phyloP scores from a whole-genome alignment of 2,888 invertebrate species.

The Emmelina monodactyla region DNA sequence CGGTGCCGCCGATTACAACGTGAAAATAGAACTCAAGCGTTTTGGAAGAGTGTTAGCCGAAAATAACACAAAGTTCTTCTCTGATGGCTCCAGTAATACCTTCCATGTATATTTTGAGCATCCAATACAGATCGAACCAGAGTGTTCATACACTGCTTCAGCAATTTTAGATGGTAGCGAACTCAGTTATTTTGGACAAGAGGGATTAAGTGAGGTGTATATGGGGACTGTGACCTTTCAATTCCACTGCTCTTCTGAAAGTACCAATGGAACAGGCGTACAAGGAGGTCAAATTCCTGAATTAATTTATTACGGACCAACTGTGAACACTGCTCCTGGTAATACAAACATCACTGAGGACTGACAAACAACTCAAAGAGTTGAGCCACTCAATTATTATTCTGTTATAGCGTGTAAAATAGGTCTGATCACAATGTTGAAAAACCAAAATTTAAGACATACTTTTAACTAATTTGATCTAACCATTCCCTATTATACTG shows the following conservation, averaged over 20 bases:
- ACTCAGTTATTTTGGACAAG: slow-evolving; percentile 96
- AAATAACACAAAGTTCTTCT: slow-evolving; percentile 92
- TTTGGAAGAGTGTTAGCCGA: slow-evolving; percentile 88
- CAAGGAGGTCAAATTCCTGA: slow-evolving; percentile 98
- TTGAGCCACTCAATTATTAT: slow-evolving; percentile 34
- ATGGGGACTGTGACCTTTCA: slow-evolving; percentile 95
- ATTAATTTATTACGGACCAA: slow-evolving; percentile 92
- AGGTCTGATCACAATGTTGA: too few relatives aligned
- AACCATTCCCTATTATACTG: slow-evolving; percentile 5
- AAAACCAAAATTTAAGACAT: too few relatives aligned
- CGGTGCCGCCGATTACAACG: slow-evolving; percentile 93
- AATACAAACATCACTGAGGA: slow-evolving; percentile 55
- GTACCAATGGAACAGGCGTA: slow-evolving; percentile 96
- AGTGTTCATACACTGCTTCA: slow-evolving; percentile 95
- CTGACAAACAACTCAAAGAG: slow-evolving; percentile 48
- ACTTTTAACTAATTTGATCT: too few relatives aligned
- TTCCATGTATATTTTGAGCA: slow-evolving; percentile 86
- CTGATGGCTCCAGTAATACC: slow-evolving; percentile 95
- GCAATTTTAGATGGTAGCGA: slow-evolving; percentile 93
- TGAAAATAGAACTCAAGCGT: slow-evolving; percentile 92
- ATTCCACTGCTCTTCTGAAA: slow-evolving; percentile 96
- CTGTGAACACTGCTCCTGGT: slow-evolving; percentile 50
- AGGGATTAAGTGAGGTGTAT: slow-evolving; percentile 93
- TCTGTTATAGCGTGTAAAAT: slow-evolving; percentile 29
- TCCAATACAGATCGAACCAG: slow-evolving; percentile 90